Evolutionary conservation across 2,797 vertebrate species (phyloP).

Genomic region (Enteromius fasciolatus): DNA sequence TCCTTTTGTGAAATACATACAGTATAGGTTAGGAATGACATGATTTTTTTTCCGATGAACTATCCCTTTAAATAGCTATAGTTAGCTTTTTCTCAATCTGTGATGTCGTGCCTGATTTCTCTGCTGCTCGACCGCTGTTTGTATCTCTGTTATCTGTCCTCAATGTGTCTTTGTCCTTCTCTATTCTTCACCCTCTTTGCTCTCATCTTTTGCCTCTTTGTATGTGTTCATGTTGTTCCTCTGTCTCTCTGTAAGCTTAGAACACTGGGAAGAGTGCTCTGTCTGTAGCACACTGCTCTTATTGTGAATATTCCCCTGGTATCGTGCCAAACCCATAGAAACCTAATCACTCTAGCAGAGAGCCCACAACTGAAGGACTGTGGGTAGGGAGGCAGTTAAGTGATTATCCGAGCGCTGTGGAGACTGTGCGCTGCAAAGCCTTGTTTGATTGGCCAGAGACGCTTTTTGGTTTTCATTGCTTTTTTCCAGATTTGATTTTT

Average conservation of each 20-base stretch:
- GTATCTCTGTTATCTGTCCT: conserved; percentile 32
- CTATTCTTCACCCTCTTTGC: conserved; percentile 17
- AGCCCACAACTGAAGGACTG: conserved; percentile 59
- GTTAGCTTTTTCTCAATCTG: neutral
- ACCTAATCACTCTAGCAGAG: conserved; percentile 77
- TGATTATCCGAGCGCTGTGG: conserved; percentile 70
- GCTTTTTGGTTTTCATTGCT: conserved; percentile 43
- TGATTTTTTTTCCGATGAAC: neutral
- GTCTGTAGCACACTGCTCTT: conserved; percentile 69
- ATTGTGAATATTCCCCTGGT: conserved; percentile 74
- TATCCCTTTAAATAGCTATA: neutral
- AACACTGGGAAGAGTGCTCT: conserved; percentile 47
- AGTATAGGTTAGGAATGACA: neutral
- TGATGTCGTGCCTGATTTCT: neutral
- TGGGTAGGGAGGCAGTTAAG: conserved; percentile 29
- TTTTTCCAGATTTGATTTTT: conserved; percentile 38
- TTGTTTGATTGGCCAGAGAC: conserved; percentile 71
- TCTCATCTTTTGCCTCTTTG: conserved; percentile 35
- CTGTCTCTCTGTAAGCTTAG: conserved; percentile 39
- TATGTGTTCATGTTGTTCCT: conserved; percentile 36
- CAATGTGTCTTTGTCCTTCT: conserved; percentile 44
- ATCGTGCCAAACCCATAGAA: conserved; percentile 72
- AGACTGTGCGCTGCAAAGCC: conserved; percentile 58
- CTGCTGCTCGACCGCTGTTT: neutral
- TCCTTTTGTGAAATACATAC: neutral